Conservation (phyloP, 2,113 vertebrate species). For the Tor tambroides region DNA sequence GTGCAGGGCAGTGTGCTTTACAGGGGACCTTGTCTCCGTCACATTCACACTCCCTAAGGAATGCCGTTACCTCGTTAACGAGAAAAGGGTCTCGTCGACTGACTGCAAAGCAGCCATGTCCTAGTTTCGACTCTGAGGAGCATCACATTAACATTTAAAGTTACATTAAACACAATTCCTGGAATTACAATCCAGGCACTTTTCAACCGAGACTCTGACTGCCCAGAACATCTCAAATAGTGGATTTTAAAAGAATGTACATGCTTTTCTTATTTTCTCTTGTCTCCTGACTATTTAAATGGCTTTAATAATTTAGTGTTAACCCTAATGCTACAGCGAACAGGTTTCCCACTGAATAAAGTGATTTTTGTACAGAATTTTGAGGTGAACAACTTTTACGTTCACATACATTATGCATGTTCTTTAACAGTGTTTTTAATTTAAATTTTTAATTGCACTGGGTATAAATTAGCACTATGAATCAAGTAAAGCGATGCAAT, state of each 20-base stretch:
- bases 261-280: constrained; percentile 25
- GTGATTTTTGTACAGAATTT: background rate
- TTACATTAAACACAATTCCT: constrained; percentile 40
- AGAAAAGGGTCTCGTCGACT: constrained; percentile 15
- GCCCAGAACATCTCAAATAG: background rate
- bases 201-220: background rate
- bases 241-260: constrained; percentile 27
- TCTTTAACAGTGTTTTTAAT: background rate
- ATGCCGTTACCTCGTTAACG: constrained; percentile 23
- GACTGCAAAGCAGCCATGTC: constrained; percentile 40
- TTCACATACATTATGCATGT: background rate
- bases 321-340: background rate
- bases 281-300: constrained; percentile 33
- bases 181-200: constrained; percentile 29
- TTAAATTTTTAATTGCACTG: background rate
- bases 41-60: constrained; percentile 36
- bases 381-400: background rate
- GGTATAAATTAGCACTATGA: background rate
- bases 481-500: background rate
- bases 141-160: constrained; percentile 54
- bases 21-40: constrained; percentile 12
- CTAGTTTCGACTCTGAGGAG: constrained; percentile 40
- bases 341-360: constrained; percentile 12
- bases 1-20: constrained; percentile 15
- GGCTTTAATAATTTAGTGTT: constrained; percentile 45